phyloP scores from a whole-genome alignment of 2,888 invertebrate genomes.

The Xylocampa areola region DNA sequence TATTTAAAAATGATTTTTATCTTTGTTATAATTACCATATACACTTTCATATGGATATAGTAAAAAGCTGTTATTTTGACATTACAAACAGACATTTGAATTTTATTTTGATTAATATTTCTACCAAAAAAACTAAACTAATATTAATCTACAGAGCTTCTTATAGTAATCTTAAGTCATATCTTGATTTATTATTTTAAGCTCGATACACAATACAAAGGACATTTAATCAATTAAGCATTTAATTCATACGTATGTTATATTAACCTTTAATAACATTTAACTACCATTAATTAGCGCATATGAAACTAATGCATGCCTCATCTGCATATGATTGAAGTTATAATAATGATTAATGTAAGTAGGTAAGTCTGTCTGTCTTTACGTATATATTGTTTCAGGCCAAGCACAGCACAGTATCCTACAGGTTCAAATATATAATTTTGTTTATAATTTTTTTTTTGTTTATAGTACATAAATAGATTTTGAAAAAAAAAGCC shows the following conservation, averaged over 20 bases:
- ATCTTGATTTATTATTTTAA: constrained; percentile 16
- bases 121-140: too few species aligned
- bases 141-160: constrained; percentile 1
- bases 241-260: constrained; percentile 21
- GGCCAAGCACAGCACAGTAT: too few species aligned
- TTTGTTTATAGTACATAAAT: too few species aligned
- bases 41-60: too few species aligned
- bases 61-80: too few species aligned
- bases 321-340: constrained; percentile 7
- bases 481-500: too few species aligned
- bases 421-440: too few species aligned
- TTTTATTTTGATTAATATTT: too few species aligned
- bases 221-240: constrained; percentile 30
- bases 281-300: constrained; percentile 23
- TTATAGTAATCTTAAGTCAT: neutral
- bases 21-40: too few species aligned
- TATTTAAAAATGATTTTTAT: too few species aligned
- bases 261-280: constrained; percentile 26
- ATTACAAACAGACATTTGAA: too few species aligned
- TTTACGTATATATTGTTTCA: constrained; percentile 9
- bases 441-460: too few species aligned
- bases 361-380: constrained; percentile 22
- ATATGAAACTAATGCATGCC: constrained; percentile 8
- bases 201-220: constrained; percentile 8
- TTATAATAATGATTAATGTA: constrained; percentile 1